These are phyloP conservation scores for Miltochrista miniata DNA, from an alignment of 2,888 invertebrate genomes.

Conservation along the genomic window DNA sequence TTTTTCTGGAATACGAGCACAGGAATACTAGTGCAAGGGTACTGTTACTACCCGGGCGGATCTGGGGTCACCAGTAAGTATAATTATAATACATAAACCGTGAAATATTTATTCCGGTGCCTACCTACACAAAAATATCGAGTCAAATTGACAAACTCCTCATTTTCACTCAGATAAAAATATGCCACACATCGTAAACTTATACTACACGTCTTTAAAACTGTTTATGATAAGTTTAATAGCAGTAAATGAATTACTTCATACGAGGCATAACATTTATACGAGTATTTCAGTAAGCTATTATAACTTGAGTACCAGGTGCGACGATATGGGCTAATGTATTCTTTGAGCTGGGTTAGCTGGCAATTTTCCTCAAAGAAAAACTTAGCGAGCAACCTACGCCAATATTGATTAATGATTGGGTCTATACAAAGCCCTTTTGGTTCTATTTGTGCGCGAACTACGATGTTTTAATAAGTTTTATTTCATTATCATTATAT, in stretches of 20 bases:
- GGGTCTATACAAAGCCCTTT: conserved; percentile 30
- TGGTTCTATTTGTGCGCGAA: conserved; percentile 4
- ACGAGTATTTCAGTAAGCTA: conserved; percentile 24
- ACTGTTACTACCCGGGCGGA: too few species aligned
- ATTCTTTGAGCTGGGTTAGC: conserved; percentile 32
- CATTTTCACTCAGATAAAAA: not conserved
- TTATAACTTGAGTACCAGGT: conserved; percentile 28
- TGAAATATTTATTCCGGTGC: too few species aligned
- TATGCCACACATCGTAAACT: not conserved
- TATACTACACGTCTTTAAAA: conserved; percentile 1
- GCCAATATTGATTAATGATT: conserved; percentile 26
- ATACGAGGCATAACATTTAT: conserved; percentile 12
- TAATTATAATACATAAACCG: too few species aligned
- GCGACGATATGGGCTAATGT: conserved; percentile 46
- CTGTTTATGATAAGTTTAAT: conserved; percentile 19
- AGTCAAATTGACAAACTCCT: not conserved
- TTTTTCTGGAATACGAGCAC: too few species aligned
- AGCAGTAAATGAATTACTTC: conserved; percentile 29
- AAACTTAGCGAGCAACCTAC: conserved; percentile 26
- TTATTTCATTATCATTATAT: too few species aligned
- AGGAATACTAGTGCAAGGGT: too few species aligned
- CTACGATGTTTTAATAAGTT: conserved; percentile 8
- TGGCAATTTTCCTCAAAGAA: conserved; percentile 17
- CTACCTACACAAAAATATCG: too few species aligned
- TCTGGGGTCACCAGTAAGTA: too few species aligned